Conservation (phyloP, 2,888 invertebrate genomes). For the Lamproptera curius region DNA sequence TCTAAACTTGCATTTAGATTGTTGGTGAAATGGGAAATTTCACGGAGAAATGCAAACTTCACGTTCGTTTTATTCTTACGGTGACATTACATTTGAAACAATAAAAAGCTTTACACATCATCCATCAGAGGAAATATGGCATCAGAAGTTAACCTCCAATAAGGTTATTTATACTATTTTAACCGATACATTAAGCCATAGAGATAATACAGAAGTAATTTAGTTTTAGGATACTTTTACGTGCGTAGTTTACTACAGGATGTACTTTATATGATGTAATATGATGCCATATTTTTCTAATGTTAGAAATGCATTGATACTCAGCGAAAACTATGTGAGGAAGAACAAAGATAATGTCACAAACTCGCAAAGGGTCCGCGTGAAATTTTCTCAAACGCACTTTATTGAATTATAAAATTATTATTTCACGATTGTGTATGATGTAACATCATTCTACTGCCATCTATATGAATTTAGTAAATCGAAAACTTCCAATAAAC, state of each 20-base stretch:
- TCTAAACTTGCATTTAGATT: slow-evolving; percentile 68
- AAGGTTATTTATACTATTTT: slow-evolving; percentile 22
- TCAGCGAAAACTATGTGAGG: slow-evolving; percentile 52
- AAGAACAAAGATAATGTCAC: slow-evolving; percentile 63
- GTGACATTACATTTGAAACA: slow-evolving; percentile 43
- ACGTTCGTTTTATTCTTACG: slow-evolving; percentile 44
- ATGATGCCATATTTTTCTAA: slow-evolving; percentile 35
- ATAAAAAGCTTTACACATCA: slow-evolving; percentile 50
- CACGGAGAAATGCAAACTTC: slow-evolving; percentile 29
- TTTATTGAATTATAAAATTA: no score
- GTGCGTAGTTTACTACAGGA: slow-evolving; percentile 28
- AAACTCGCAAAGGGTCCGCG: slow-evolving; percentile 52
- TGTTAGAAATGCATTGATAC: slow-evolving; percentile 59
- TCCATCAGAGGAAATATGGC: slow-evolving; percentile 26
- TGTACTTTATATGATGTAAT: slow-evolving; percentile 18
- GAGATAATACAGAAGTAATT: slow-evolving; percentile 26
- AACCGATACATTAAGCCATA: slow-evolving; percentile 30
- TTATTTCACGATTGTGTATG: no score
- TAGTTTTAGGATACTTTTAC: slow-evolving; percentile 34
- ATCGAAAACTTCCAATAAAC: no score
- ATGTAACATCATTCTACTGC: no score
- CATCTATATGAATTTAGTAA: no score
- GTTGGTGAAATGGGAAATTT: slow-evolving; percentile 51
- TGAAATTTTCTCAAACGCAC: slow-evolving; percentile 28
- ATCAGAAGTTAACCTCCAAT: slow-evolving; percentile 13